These are phyloP conservation scores for Cryptoprocta ferox DNA, from an alignment of 2,797 vertebrate species.

Conservation along the genomic window DNA sequence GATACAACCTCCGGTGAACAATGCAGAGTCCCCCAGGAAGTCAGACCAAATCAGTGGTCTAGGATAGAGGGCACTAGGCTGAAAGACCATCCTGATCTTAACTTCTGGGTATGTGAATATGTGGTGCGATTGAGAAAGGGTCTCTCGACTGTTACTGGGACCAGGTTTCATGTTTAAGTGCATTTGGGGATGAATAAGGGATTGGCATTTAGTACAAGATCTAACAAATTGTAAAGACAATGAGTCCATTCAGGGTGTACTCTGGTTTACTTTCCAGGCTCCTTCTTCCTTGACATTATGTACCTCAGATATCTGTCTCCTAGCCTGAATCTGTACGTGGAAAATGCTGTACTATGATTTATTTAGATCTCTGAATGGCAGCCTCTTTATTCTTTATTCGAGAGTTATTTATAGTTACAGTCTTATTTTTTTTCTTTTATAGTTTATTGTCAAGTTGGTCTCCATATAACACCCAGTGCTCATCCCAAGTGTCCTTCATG, in stretches of 20 bases:
- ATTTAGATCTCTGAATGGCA: background rate
- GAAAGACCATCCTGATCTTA: background rate
- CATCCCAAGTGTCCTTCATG: too few species aligned
- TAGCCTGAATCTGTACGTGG: background rate
- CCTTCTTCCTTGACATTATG: background rate
- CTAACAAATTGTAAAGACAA: background rate
- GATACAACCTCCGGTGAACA: background rate
- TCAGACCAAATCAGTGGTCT: background rate
- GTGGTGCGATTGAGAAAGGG: background rate
- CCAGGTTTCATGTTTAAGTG: background rate
- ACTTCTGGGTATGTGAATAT: background rate
- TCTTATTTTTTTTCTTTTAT: conserved; percentile 29
- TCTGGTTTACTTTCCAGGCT: background rate
- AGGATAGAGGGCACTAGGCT: background rate
- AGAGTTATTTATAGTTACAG: background rate
- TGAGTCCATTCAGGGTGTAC: background rate
- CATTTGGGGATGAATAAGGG: background rate
- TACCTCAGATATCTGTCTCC: background rate
- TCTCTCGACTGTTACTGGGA: background rate
- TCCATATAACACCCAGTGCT: too few species aligned
- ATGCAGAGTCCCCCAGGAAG: background rate
- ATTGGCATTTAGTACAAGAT: background rate
- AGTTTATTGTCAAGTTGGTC: too few species aligned
- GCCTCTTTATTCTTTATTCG: background rate
- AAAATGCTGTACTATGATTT: background rate